Conservation (phyloP, 1,140 invertebrate genomes). For the Cydia pomonella region DNA sequence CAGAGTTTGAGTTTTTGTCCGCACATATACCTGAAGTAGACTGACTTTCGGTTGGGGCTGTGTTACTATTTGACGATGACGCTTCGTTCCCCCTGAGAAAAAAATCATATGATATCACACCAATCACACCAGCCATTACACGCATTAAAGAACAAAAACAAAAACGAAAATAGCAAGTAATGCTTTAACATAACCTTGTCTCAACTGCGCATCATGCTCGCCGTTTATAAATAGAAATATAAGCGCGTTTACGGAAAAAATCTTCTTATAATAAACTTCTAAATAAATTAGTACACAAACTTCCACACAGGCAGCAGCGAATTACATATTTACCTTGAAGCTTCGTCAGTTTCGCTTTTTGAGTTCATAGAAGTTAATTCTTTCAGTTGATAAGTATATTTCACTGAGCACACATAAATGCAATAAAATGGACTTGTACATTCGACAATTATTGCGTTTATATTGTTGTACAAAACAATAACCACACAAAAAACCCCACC, state of each 20-base stretch:
- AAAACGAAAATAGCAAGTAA: conserved; percentile 75
- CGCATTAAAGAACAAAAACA: conserved; percentile 52
- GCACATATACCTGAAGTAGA: conserved; percentile 62
- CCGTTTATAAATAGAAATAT: conserved; percentile 37
- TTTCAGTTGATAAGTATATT: conserved; percentile 55
- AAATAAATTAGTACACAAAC: conserved; percentile 40
- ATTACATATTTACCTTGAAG: conserved; percentile 75
- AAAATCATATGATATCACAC: conserved; percentile 16
- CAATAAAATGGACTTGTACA: conserved; percentile 49
- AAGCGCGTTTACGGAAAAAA: conserved; percentile 13
- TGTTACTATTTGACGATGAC: conserved; percentile 74
- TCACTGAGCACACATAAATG: conserved; percentile 55
- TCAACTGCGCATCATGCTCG: conserved; percentile 44
- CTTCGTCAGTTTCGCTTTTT: conserved; percentile 79
- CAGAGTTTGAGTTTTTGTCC: conserved; percentile 49
- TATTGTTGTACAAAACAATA: conserved; percentile 59
- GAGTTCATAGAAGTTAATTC: conserved; percentile 79
- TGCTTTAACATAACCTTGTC: conserved; percentile 63
- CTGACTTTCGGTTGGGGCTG: conserved; percentile 61
- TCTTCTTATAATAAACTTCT: conserved; percentile 16
- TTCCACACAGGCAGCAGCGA: conserved; percentile 35
- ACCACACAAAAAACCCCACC: conserved; percentile 63
- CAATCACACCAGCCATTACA: background rate
- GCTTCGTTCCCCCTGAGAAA: conserved; percentile 75
- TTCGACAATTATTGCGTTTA: conserved; percentile 47